Base-by-base conservation (phyloP, 2,888 invertebrate species). In the Lapara coniferarum region DNA sequence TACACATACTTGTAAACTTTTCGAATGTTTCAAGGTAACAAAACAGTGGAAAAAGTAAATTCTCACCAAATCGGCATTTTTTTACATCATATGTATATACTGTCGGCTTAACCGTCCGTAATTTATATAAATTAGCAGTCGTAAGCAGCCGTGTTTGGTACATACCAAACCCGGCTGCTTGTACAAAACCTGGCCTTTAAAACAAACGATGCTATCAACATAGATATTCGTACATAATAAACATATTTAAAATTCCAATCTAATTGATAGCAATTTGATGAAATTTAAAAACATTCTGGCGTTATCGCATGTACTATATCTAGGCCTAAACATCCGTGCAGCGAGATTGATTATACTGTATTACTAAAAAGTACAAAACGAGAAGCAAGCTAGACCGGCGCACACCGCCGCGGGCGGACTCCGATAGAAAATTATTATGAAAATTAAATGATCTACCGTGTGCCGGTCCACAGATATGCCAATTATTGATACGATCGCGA, bases 391-490 rank as follows among this genome's bases (percentile, higher is more conserved):
- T 83, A 84, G 86, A 86, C 87, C 82, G 81, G 86, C 82, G 78
- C 75, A 74, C 73, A 81, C 75, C 76, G 91, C 93, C 89, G 73
- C 74, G 69, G 88, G 93, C 89, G 71, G 76, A 78, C 82, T 83
- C 77, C 90, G 92, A 92, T 92, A 92, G 92, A 91, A 92, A 92
- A 92, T 93, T 92, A 93, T 93, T 91, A 91, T 91, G 93, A 92
- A 92, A 92, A 93, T 92, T 92, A 92, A 93, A 93, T 92, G 92
- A 92, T 92, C 91, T 90, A 90, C 90, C 84, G 88, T 87, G 82
- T 82, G 86, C 87, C 81, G 82, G 87, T 85, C 85, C 85, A 89
- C 85, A 90, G 92, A 92, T 92, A 92, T 88, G 91, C 92, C 93
- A 92, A 93, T 92, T 92, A 93, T 89, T 91, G 92, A 92, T 92